Evolutionary conservation across 2,888 invertebrate genomes (phyloP), one percentile per base, ranked within the genome.

Genomic region (Cantharis flavilabris): DNA sequence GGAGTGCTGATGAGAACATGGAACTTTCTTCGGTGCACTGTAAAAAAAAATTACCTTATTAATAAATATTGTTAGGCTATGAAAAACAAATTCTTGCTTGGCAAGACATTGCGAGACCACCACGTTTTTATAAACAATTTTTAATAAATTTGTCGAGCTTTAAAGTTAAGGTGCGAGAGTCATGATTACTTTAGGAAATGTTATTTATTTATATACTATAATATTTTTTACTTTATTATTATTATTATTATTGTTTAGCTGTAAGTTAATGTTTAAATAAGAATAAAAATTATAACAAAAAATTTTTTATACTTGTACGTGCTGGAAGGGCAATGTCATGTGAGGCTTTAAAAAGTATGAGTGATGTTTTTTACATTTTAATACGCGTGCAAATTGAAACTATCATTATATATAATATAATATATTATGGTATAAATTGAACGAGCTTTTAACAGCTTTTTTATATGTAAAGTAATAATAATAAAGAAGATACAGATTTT

Each of bases 361-460:
- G 82, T 86, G 84, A 86, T 86, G 86, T 85, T 87, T 86, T 86
- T 87, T 86, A 86, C 86, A 80, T 78, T 77, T 72, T 75, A 83
- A 81, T 83, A 88, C 84, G 88, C 88, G 87, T 88, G 87, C 86
- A 86, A 86, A 87, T 86, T 87, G 85, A 88, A 88, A 67, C 65
- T 76, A 77, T 88, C 87, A 87, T 86, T 80, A 81, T 82, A 49
- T 49, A 49, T 49, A 49, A 49, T 49, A 84, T 67, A 23, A 67
- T 67, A 84, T 86, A 86, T 49, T 86, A 87, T 88, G 86, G 87
- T 85, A 86, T 86, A 85, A 86, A 87, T 88, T 89, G 88, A 88
- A 87, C 88, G 88, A 88, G 89, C 88, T 88, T 88, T 88, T 87
- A 87, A 88, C 86, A 87, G 88, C 88, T 88, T 89, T 88, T 88